Percentiles rank a stretch among this genome's conserved stretches.
Conservation (phyloP, 2,888 invertebrate genomes). For the Microplitis deprimator region DNA sequence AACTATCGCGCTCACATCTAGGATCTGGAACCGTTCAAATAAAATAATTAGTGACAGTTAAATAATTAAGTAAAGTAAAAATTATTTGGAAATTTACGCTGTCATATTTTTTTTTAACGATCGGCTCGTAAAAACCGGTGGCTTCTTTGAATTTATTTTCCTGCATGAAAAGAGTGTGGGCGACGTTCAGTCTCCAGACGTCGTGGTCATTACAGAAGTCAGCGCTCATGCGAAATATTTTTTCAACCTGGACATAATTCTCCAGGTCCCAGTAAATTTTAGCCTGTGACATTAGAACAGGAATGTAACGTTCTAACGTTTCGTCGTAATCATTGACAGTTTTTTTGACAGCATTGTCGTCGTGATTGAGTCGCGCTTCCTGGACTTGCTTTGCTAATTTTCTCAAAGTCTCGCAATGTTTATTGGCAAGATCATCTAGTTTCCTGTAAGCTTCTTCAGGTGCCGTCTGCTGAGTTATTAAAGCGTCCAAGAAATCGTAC, state of each 20-base stretch:
- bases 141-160: conserved; percentile 99
- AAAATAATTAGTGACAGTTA: conserved; percentile 6
- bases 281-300: conserved; percentile 99
- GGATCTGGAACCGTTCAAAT: conserved; percentile 75
- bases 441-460: conserved; percentile 96
- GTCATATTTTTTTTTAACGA: conserved; percentile 94
- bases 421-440: conserved; percentile 93
- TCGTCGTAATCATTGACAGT: conserved; percentile 94
- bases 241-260: conserved; percentile 96
- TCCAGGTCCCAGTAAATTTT: conserved; percentile 99
- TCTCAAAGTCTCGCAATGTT: conserved; percentile 89
- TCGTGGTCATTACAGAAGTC: conserved; percentile 99
- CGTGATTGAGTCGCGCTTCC: conserved; percentile 89
- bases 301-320: conserved; percentile 92
- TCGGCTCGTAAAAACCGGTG: conserved; percentile 97
- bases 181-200: conserved; percentile 97
- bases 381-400: conserved; percentile 95
- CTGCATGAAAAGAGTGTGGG: conserved; percentile 99
- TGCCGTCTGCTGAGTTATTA: conserved; percentile 97
- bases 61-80: neutral
- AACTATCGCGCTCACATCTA: conserved; percentile 97
- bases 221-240: conserved; percentile 95
- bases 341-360: conserved; percentile 90
- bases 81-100: conserved; percentile 73
- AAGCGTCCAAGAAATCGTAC: conserved; percentile 95